Evolutionary conservation across 1,140 invertebrate species (phyloP), one percentile per base, ranked within the genome.

Genomic region (Diabrotica undecimpunctata): DNA sequence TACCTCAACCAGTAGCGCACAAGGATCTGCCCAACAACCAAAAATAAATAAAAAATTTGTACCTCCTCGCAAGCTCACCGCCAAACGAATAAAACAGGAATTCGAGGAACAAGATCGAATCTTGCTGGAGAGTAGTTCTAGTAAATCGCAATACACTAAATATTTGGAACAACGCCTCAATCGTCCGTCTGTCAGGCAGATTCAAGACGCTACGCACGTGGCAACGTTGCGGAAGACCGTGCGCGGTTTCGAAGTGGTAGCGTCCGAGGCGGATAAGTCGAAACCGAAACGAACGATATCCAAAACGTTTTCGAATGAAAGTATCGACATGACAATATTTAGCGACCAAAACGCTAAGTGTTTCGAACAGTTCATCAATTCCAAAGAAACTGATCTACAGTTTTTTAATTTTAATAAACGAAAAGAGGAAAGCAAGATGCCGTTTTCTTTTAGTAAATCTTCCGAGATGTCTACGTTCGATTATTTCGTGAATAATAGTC

Each of bases 291-390:
- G 65, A 56, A 10, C 37, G 10, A 14, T 54, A 6, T 25, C 41
- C 35, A 52, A 35, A 12, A 54, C 39, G 57, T 36, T 10, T 35
- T 62, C 12, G 7, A 62, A 62, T n/a, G 51, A 62, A 8, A 36
- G 13, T 14, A 54, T 75, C 53, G 70, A 77, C 54, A 64, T 73
- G 38, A 69, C 70, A 9, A 71, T 77, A 41, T 75, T 77, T 46
- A 77, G 75, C 54, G 75, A 75, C 61, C 62, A 66, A 37, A 75
- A 75, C 64, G 71, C 69, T 4, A 64, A 67, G 54, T 66, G 64
- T 14, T 74, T 74, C 58, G 62, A 74, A n/a, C 60, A 70, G n/a
- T 73, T 72, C 58, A 62, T 76, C 7, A 69, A 72, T 41, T 74
- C 67, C 0, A 58, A 70, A 5, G 60, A 75, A 37, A 70, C 68